Base-by-base conservation (phyloP, 2,888 invertebrate species). In the Oegoconia quadripuncta region DNA sequence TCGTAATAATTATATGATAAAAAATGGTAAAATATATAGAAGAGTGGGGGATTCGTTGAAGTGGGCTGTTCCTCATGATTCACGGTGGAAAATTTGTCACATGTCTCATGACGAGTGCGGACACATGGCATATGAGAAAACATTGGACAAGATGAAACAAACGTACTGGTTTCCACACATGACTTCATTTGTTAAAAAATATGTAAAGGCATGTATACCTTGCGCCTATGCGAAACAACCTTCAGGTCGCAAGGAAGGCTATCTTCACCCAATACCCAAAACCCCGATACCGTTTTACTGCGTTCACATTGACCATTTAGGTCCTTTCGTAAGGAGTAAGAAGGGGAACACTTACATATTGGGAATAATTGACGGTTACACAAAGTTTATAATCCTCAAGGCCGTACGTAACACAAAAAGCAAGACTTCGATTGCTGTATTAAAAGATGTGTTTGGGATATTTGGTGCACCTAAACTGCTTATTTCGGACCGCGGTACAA, bases 51-150 rank as follows among this genome's bases (percentile, higher is more conserved):
- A 26, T 4, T 7, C 2, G 7, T 11, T 11, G 20, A 32, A 18
- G n/a, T 53, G 50, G 51, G 48, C 52, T 3, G 53, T 55, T 0
- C 54, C 54, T 2, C 46, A 46, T 17, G 29, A 39, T 1, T 48
- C 42, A 3, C 41, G 52, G 7, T 54, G 50, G 50, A 50, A 46
- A 15, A 37, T 56, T 5, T 15, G 46, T 3, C 42, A 42, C 20
- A 30, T 12, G n/a, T 48, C 41, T 17, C 42, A 48, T 16, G 45
- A 49, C 11, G 38, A 49, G 3, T 11, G 26, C 3, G 49, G 46
- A 1, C 52, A 52, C 16, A 42, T 49, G 17, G 40, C 39, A 0
- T 41, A 34, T n/a, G 51, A 48, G 2, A 51, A 51, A 34, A 51
- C 51, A 0, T 43, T 40, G 26, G 37, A 41, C 4, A 41, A 27